Evolutionary conservation across 1,140 invertebrate species (phyloP), one percentile per base, ranked within the genome.

Genomic region (Habropoda laboriosa): DNA sequence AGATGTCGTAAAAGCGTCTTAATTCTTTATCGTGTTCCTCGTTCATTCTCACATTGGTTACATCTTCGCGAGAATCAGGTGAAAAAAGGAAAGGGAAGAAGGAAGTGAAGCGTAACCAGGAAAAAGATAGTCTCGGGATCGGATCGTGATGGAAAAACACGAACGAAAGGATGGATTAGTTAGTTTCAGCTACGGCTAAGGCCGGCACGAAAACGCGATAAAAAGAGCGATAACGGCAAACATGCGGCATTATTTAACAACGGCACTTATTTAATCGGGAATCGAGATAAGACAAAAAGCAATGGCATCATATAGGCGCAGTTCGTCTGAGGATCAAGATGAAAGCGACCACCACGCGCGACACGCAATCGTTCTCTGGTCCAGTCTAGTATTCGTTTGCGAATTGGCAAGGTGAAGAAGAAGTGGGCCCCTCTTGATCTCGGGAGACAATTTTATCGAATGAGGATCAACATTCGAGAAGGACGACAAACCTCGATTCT

Each of bases 241-340:
- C 61, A 81, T 68, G 71, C 58, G 30, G 16, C 45, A 30, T 42
- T 72, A n/a, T n/a, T n/a, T n/a, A n/a, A n/a, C n/a, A n/a, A n/a
- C n/a, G n/a, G n/a, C n/a, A n/a, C 57, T 51, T 83, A 67, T 83
- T 83, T 84, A 70, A 70, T 75, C 63, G 13, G 10, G 35, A 68
- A 45, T 42, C 27, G 18, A 83, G 81, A 83, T 84, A 83, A 84
- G 51, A 35, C n/a, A 63, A 74, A 51, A 68, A 57, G 18, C 42
- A 40, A 66, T 55, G 47, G 16, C 27, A 55, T 18, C 13, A 10
- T 1, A 40, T 8, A 70, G 16, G 24, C 53, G 47, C 24, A 30
- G 21, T 30, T 10, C 24, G 38, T 30, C n/a, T 21, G 1, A 0
- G n/a, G 47, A 57, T 51, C 55, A 24, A n/a, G 75, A 27, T 58